Evolutionary conservation across 2,113 vertebrate genomes (phyloP).

Genomic region (Agapornis roseicollis): DNA sequence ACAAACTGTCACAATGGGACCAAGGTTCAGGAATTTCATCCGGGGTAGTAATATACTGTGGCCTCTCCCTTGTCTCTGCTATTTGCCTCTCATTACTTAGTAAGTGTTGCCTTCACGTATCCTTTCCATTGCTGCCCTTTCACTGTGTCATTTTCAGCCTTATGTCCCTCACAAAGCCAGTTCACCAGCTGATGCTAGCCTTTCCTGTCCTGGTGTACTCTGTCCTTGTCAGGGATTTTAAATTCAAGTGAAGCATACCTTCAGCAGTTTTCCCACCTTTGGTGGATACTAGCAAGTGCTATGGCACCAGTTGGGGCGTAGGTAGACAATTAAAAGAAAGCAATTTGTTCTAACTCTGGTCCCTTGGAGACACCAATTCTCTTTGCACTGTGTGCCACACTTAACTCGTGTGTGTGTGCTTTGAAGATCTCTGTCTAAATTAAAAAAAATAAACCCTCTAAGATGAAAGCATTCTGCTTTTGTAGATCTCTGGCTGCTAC

Average conservation of each 20-base stretch:
- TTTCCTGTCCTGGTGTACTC: neutral
- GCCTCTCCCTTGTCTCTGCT: neutral
- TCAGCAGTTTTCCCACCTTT: neutral
- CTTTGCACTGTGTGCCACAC: neutral
- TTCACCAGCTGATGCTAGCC: neutral
- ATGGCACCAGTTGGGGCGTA: neutral
- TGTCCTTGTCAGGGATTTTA: neutral
- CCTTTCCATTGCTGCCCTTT: neutral
- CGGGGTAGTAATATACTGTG: rapidly evolving
- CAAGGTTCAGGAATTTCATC: neutral
- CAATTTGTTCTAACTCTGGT: neutral
- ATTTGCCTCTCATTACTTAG: neutral
- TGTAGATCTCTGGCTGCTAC: neutral
- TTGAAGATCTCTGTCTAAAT: neutral
- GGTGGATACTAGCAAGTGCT: neutral
- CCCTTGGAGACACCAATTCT: neutral
- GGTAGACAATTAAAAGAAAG: neutral
- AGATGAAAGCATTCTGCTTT: neutral
- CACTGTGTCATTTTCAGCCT: neutral
- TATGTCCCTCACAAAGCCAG: rapidly evolving
- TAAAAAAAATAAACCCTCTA: neutral
- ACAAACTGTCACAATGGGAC: neutral
- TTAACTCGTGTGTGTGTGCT: neutral
- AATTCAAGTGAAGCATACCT: neutral
- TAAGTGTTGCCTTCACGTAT: neutral